These are phyloP conservation scores for Brachionus rubens DNA, from an alignment of 1,140 invertebrate species.

Conservation along the genomic window DNA sequence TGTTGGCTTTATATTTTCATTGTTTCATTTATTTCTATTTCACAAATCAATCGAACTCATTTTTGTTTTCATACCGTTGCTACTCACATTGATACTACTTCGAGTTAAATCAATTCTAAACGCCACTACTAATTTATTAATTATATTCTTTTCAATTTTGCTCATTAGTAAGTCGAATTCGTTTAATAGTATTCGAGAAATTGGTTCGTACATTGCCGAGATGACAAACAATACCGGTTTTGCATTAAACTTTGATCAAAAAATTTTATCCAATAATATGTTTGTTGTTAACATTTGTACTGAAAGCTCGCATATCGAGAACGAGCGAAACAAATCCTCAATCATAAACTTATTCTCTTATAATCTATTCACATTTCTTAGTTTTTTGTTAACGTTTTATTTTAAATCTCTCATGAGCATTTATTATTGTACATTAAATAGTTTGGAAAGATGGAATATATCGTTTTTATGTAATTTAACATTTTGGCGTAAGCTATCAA, in stretches of 20 bases:
- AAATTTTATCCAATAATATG: not conserved
- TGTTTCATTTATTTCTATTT: slow-evolving; percentile 38
- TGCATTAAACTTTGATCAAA: not conserved
- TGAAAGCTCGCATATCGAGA: too few species aligned
- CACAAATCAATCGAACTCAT: not conserved
- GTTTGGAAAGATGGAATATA: slow-evolving; percentile 35
- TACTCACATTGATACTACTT: slow-evolving; percentile 3
- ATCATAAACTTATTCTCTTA: slow-evolving; percentile 6
- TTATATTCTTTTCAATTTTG: not conserved
- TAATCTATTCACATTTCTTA: not conserved
- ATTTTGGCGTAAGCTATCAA: not conserved
- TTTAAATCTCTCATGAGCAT: not conserved
- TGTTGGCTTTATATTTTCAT: not conserved
- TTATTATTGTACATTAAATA: slow-evolving; percentile 34
- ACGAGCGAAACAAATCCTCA: not conserved
- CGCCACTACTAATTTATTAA: not conserved
- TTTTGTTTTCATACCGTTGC: slow-evolving; percentile 8
- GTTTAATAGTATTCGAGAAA: not conserved
- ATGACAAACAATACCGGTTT: too few species aligned
- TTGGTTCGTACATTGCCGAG: too few species aligned
- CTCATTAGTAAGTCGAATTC: slow-evolving; percentile 13
- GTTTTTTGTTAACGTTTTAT: slow-evolving; percentile 18
- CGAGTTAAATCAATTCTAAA: not conserved
- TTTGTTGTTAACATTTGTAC: too few species aligned
- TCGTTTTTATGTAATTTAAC: slow-evolving; percentile 16